Conservation (phyloP, 1,140 invertebrate species). For the Bombus impatiens region DNA sequence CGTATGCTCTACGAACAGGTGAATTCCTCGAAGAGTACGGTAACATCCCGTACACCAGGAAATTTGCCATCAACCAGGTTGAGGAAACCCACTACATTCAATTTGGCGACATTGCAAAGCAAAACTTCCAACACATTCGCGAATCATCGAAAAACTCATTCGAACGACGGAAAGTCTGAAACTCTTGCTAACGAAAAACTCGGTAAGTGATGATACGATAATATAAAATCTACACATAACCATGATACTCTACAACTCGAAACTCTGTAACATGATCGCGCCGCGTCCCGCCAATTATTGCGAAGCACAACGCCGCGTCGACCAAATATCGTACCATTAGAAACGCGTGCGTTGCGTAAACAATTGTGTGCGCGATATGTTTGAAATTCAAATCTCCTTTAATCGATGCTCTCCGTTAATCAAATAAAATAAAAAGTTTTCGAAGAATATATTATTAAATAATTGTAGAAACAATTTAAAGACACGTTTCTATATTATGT, state of each 20-base stretch:
- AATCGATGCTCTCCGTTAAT: no score
- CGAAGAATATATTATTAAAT: not conserved
- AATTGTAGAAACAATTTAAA: not conserved
- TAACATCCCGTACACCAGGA: slow-evolving; percentile 35
- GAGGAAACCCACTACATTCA: slow-evolving; percentile 42
- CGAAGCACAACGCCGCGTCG: no score
- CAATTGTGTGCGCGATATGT: not conserved
- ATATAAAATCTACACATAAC: not conserved
- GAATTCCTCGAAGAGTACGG: slow-evolving; percentile 42
- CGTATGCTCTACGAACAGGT: slow-evolving; percentile 49
- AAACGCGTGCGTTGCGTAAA: not conserved
- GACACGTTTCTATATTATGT: not conserved
- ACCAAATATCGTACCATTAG: no score
- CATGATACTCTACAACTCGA: not conserved
- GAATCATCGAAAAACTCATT: slow-evolving; percentile 24
- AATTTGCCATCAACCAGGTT: slow-evolving; percentile 38
- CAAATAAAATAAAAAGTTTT: not conserved
- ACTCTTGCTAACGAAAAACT: slow-evolving; percentile 29
- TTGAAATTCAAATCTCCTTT: not conserved
- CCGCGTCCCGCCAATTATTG: no score
- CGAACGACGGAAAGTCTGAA: slow-evolving; percentile 7
- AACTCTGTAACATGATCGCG: not conserved
- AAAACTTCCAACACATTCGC: slow-evolving; percentile 37
- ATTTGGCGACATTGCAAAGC: slow-evolving; percentile 20
- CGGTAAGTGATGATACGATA: slow-evolving; percentile 38